phyloP scores from a whole-genome alignment of 2,113 vertebrate species.

The Petroica traversi region DNA sequence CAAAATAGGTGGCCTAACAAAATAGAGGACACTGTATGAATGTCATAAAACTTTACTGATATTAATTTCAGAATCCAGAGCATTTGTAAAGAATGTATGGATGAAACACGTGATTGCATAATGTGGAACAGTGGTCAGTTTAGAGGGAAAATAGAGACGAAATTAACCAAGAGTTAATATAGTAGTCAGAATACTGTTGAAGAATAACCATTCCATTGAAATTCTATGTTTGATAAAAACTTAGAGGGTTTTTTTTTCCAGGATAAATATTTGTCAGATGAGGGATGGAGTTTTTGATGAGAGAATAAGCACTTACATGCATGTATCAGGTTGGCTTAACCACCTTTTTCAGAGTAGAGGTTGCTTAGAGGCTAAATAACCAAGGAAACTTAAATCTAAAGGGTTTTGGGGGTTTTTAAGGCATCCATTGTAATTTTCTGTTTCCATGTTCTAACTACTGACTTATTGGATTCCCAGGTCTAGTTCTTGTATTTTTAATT shows the following conservation, averaged over 20 bases:
- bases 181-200: not conserved
- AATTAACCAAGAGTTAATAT: not conserved
- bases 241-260: not conserved
- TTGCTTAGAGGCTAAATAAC: not conserved
- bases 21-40: not conserved
- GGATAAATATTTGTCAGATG: not conserved
- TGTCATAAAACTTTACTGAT: not conserved
- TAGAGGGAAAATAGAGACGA: not conserved
- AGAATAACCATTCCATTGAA: not conserved
- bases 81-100: not conserved
- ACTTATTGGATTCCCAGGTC: not conserved
- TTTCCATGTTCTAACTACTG: not conserved
- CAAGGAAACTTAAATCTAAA: not conserved
- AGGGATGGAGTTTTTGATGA: not conserved
- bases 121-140: not conserved
- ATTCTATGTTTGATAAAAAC: not conserved
- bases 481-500: not conserved
- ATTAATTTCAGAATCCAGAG: not conserved
- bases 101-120: not conserved
- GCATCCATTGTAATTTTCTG: not conserved
- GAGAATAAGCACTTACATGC: not conserved
- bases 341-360: not conserved
- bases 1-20: not conserved
- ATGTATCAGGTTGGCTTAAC: not conserved
- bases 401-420: fast-evolving